phyloP scores from a whole-genome alignment of 2,797 vertebrate genomes.

The Leontopithecus rosalia region DNA sequence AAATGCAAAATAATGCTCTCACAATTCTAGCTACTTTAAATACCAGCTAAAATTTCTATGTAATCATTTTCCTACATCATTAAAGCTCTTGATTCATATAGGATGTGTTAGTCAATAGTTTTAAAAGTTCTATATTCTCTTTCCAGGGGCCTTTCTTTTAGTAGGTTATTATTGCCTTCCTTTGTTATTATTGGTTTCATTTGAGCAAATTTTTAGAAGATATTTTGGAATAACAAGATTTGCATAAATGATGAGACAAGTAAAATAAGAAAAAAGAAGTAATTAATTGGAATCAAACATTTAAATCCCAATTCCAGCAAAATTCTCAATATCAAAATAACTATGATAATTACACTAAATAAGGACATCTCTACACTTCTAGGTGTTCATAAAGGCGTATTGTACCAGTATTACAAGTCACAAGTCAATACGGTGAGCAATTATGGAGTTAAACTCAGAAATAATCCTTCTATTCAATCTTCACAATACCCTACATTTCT shows the following conservation, averaged over 20 bases:
- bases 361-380: not conserved
- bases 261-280: not conserved
- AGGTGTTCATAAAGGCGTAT: not conserved
- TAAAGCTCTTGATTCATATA: not conserved
- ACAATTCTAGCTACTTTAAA: not conserved
- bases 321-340: not conserved
- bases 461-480: not conserved
- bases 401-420: not conserved
- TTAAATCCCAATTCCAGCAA: constrained; percentile 2
- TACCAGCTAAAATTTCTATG: not conserved
- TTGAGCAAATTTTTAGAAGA: not conserved
- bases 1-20: not conserved
- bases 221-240: not conserved
- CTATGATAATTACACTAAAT: not conserved
- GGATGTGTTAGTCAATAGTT: not conserved
- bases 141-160: not conserved
- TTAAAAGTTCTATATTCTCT: not conserved
- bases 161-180: not conserved
- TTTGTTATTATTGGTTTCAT: not conserved
- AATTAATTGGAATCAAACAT: not conserved
- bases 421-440: not conserved
- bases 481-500: not conserved
- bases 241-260: not conserved
- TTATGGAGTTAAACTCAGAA: not conserved
- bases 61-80: not conserved